Evolutionary conservation across 2,888 invertebrate genomes (phyloP), one percentile per base, ranked within the genome.

Genomic region (Lumbricus terrestris): DNA sequence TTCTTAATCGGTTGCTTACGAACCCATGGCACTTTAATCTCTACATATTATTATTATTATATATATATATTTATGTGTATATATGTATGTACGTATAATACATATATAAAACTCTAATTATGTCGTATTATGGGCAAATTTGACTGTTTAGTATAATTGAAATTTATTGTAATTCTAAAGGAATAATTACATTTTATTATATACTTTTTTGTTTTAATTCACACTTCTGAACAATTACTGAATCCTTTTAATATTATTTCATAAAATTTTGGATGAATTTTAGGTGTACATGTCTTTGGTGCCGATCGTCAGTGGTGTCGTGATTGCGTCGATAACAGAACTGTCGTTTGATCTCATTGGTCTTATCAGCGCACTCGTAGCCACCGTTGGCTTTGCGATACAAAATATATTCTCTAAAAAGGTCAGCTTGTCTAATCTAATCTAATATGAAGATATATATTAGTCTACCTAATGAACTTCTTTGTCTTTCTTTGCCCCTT

Each of bases 331-430:
- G 8, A 96, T 97, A 92, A 98, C 99, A 1, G 99, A 99, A 95
- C 96, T 98, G 92, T 97, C 97, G 92, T 98, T 98, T 95, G 97
- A 98, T 95, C 96, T 97, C 94, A 95, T 97, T 90, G 98, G 98
- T 47, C 96, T 98, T 91, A 95, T 97, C 90, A 97, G 97, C 94
- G 98, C 98, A 90, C 96, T 99, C 88, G 96, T 97, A 90, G 97
- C 98, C 2, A 98, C 98, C 0, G 97, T 98, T 95, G 97, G 98
- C 90, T 98, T 98, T 94, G 97, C 98, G 29, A 95, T 98, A 93
- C 98, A 98, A 95, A 98, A 98, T 95, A 97, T 99, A 93, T 98
- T 97, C 95, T 98, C 98, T 1, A 99, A 99, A 96, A 98, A 98
- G 96, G 98, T 97, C 94, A 69, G 8, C 69, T n/a, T 8, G n/a